Base-by-base conservation (phyloP, 2,113 vertebrate genomes). In the Nothocercus julius region DNA sequence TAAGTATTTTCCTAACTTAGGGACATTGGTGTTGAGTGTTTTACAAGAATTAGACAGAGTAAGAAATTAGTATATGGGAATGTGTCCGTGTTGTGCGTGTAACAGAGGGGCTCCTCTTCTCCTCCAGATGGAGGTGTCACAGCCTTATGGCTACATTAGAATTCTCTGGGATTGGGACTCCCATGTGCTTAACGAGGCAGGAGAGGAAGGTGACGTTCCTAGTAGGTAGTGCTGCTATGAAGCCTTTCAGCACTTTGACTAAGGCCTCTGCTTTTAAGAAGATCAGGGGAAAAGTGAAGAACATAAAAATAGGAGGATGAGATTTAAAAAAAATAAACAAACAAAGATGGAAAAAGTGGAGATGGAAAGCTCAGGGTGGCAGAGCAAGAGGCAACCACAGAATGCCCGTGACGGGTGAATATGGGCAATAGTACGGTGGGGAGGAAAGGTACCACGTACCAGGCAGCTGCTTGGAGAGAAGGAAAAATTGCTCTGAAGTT, bases 121-220 rank as follows among this genome's bases (percentile, higher is more conserved):
- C 7, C 17, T 56, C 58, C 40, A 58, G 32, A 13, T 34, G 69
- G 44, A 59, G 44, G 56, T 59, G 69, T 49, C 34, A 15, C 51
- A 89, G 58, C 51, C 8, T 75, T 36, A 32, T 89, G 47, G 42
- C 69, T 49, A 49, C 72, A 51, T 75, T 36, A 40, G 42, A 34
- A 8, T 66, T 68, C 77, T 45, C 54, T 32, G 44, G 0, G 9
- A 0, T 63, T 38, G 63, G 85, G 80, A 68, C 90, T 5, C 51
- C 0, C 3, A 6, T 0, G 0, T 36, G 56, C 40, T 92, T 82
- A 38, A 21, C 62, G 0, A 0, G 66, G 30, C 54, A 73, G 76
- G 32, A 83, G 78, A 10, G 38, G 67, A 75, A 89, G 67, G 17
- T 66, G 15, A 44, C 61, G 42, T 78, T 81, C 9, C 2, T 38